Conservation (phyloP, 2,113 vertebrate species). For the Periophthalmodon schlosseri region DNA sequence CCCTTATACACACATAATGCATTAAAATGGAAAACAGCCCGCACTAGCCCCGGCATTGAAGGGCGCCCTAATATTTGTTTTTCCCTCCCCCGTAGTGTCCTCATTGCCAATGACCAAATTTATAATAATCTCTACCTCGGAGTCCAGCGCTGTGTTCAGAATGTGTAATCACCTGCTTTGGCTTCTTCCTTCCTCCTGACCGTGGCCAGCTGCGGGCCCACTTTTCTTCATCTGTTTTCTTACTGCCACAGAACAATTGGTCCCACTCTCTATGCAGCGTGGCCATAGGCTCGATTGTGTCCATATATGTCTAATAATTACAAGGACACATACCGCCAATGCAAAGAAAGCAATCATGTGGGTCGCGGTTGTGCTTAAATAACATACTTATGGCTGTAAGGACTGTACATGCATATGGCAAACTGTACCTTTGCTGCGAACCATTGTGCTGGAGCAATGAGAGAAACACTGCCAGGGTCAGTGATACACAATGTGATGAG, state of each 20-base stretch:
- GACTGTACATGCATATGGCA: not conserved
- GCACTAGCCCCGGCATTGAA: conserved; percentile 69
- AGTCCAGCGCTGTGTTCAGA: conserved; percentile 70
- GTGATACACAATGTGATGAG: not conserved
- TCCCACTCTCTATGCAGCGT: conserved; percentile 27
- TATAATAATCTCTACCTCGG: conserved; percentile 78
- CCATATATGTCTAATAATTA: conserved; percentile 19
- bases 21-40: conserved; percentile 83
- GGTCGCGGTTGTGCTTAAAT: conserved; percentile 22
- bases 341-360: conserved; percentile 19
- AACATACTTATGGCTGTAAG: conserved; percentile 15
- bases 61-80: conserved; percentile 80
- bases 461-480: not conserved
- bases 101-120: conserved; percentile 80
- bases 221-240: conserved; percentile 30
- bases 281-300: conserved; percentile 37
- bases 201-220: conserved; percentile 23
- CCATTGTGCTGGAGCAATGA: conserved; percentile 1
- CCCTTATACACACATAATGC: conserved; percentile 75
- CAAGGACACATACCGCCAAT: conserved; percentile 35
- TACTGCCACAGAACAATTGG: conserved; percentile 25
- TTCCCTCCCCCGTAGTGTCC: conserved; percentile 77
- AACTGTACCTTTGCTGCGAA: conserved; percentile 28
- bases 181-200: conserved; percentile 44
- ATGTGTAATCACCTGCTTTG: conserved; percentile 74